A percentile compares a stretch with the other conserved stretches of the same genome.
Evolutionary conservation across 2,888 invertebrate species (phyloP).

Genomic region (Yponomeuta cagnagella): DNA sequence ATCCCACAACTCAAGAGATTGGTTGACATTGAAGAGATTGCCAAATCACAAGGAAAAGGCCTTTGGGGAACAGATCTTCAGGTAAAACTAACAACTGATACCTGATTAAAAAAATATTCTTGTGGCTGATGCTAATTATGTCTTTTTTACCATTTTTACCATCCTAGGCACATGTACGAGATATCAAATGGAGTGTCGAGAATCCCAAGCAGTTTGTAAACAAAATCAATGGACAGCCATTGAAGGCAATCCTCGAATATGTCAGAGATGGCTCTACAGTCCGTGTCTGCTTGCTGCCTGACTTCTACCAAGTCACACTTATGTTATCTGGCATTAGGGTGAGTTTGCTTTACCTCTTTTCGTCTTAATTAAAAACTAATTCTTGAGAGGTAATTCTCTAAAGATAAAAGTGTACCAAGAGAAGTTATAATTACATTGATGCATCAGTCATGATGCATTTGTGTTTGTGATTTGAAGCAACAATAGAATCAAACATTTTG

Average conservation of each 20-base stretch:
- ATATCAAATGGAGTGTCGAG: slow-evolving; percentile 93
- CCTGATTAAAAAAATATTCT: too few species aligned
- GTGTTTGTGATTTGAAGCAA: too few species aligned
- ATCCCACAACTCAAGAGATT: slow-evolving; percentile 80
- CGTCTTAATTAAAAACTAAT: neutral
- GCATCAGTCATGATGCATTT: too few species aligned
- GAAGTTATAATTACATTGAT: too few species aligned
- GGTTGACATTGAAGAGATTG: slow-evolving; percentile 91
- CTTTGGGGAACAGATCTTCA: slow-evolving; percentile 78
- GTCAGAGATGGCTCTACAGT: slow-evolving; percentile 98
- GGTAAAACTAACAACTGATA: slow-evolving; percentile 29
- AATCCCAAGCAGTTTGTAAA: slow-evolving; percentile 84
- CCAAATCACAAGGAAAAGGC: slow-evolving; percentile 91
- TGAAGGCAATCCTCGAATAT: slow-evolving; percentile 96
- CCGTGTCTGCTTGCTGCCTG: slow-evolving; percentile 92
- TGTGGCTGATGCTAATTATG: neutral
- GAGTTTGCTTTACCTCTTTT: slow-evolving; percentile 36
- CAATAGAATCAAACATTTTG: too few species aligned
- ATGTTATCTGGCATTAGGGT: slow-evolving; percentile 96
- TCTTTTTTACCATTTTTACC: neutral
- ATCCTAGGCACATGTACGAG: slow-evolving; percentile 82
- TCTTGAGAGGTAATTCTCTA: too few species aligned
- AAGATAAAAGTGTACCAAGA: too few species aligned
- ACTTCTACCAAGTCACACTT: slow-evolving; percentile 92
- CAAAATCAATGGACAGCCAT: slow-evolving; percentile 87